phyloP scores from a whole-genome alignment of 2,797 vertebrate genomes.

The Argyrosomus regius region DNA sequence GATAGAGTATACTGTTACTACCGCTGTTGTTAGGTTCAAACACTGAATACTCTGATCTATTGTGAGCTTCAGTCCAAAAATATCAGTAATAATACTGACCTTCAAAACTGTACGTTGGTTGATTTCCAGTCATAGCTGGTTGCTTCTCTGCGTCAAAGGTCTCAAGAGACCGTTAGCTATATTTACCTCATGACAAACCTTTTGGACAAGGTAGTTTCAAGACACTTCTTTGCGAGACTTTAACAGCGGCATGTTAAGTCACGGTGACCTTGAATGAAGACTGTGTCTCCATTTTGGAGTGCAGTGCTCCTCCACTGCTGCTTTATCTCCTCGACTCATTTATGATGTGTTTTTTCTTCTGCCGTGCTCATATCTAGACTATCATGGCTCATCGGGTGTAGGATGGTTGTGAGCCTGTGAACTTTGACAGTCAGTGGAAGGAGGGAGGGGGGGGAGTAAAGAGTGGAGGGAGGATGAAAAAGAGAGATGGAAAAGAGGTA shows the following conservation, averaged over 20 bases:
- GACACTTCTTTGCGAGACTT: not conserved
- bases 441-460: not conserved
- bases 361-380: conserved; percentile 30
- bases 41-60: not conserved
- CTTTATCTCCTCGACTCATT: conserved; percentile 37
- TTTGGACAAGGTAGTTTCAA: conserved; percentile 20
- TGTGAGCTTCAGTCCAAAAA: conserved; percentile 1
- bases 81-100: conserved; percentile 12
- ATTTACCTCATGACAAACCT: conserved; percentile 3
- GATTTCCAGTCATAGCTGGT: conserved; percentile 7
- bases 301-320: conserved; percentile 12
- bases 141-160: not conserved
- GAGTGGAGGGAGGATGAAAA: conserved; percentile 6
- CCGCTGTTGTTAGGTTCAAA: not conserved
- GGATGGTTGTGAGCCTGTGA: conserved; percentile 5
- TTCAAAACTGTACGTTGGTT: conserved; percentile 20
- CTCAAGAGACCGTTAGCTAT: conserved; percentile 1
- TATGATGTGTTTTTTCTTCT: conserved; percentile 29
- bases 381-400: conserved; percentile 20
- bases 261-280: conserved; percentile 58
- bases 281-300: conserved; percentile 44
- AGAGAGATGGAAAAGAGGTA: conserved; percentile 26
- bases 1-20: not conserved
- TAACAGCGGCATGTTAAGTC: conserved; percentile 18
- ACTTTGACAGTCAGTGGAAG: conserved; percentile 15